Conservation (phyloP, 2,113 vertebrate genomes). For the Cheirogaleus medius region DNA sequence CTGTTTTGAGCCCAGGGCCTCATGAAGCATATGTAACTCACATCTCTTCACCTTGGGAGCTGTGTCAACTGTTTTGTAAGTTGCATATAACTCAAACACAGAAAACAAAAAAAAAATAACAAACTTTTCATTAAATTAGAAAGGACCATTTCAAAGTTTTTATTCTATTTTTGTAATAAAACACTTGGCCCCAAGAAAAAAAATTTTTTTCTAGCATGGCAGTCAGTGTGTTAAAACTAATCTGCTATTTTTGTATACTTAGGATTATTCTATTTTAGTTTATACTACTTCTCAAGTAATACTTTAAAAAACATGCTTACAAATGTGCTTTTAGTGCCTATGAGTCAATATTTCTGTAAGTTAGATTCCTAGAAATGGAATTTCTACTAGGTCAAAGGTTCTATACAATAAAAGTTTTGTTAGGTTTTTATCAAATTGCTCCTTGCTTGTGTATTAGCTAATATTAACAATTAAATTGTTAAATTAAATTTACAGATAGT, state of each 20-base stretch:
- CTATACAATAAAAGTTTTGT: conserved; percentile 1
- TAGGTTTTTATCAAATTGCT: conserved; percentile 29
- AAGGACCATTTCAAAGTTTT: too few relatives aligned
- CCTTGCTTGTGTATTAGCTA: neutral
- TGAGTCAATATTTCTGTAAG: neutral
- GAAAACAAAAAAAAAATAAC: too few relatives aligned
- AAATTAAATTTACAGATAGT: neutral
- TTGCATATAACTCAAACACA: too few relatives aligned
- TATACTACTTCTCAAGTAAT: neutral
- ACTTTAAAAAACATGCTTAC: conserved; percentile 6
- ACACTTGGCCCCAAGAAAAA: too few relatives aligned
- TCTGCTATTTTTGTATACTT: neutral
- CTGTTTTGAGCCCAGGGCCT: too few relatives aligned
- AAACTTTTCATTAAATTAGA: too few relatives aligned
- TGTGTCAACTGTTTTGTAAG: too few relatives aligned
- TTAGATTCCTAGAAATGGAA: conserved; percentile 18
- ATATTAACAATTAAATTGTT: conserved; percentile 28
- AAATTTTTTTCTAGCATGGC: too few relatives aligned
- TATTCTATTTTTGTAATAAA: too few relatives aligned
- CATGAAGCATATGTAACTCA: too few relatives aligned
- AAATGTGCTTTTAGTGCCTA: conserved; percentile 2
- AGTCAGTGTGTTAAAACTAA: neutral
- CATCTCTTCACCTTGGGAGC: too few relatives aligned
- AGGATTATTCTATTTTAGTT: neutral
- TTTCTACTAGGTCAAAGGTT: neutral